Evolutionary conservation across 2,888 invertebrate species (phyloP).

Genomic region (Bembecia ichneumoniformis): DNA sequence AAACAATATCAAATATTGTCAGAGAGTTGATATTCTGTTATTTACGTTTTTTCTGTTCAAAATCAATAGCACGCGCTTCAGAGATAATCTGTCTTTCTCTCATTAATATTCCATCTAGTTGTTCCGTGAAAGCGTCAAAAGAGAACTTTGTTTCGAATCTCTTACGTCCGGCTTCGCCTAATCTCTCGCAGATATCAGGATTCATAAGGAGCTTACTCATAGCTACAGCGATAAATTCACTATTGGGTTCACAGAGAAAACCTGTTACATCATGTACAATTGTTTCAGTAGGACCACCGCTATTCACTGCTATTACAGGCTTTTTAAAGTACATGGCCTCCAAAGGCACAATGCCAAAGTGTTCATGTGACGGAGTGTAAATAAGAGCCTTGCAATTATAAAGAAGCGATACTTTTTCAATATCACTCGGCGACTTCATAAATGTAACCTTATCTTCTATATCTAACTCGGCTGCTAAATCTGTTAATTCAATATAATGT

Average conservation of each 20-base stretch:
- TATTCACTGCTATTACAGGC: conserved; percentile 95
- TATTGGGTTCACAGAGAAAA: conserved; percentile 80
- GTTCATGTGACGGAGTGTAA: conserved; percentile 97
- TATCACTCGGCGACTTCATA: conserved; percentile 89
- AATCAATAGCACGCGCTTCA: conserved; percentile 50
- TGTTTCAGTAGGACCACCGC: conserved; percentile 97
- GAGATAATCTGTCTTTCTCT: conserved; percentile 57
- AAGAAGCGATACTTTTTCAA: conserved; percentile 87
- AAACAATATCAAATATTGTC: conserved; percentile 65
- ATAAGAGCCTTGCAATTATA: conserved; percentile 82
- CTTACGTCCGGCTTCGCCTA: conserved; percentile 83
- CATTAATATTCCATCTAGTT: conserved; percentile 73
- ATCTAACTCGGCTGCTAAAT: conserved; percentile 75
- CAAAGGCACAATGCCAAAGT: conserved; percentile 99
- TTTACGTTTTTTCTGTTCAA: conserved; percentile 52
- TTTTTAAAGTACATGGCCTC: conserved; percentile 97
- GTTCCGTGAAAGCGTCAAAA: conserved; percentile 82
- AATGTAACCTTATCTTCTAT: conserved; percentile 84
- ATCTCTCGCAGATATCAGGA: conserved; percentile 70
- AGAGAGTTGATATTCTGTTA: conserved; percentile 54
- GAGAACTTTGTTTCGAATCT: conserved; percentile 87
- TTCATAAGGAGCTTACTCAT: conserved; percentile 80
- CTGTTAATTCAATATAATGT: conserved; percentile 82
- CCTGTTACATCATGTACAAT: conserved; percentile 85
- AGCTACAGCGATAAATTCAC: conserved; percentile 81